These are phyloP conservation scores for Platerodrilus igneus DNA, from an alignment of 2,888 invertebrate species.

Conservation along the genomic window DNA sequence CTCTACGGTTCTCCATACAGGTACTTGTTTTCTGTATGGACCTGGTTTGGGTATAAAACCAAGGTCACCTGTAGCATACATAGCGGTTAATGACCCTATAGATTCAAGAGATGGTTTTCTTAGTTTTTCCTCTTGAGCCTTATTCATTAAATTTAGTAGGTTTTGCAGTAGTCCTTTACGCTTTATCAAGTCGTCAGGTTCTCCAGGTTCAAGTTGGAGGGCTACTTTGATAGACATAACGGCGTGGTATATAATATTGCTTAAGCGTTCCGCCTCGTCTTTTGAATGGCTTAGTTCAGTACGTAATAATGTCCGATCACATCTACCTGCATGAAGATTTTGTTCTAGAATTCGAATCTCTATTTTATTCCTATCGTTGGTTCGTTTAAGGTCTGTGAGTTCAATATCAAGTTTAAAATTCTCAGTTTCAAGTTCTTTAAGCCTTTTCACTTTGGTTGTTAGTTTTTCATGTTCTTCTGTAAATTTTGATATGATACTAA, in stretches of 20 bases:
- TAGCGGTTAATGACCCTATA: conserved; percentile 39
- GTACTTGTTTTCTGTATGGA: conserved; percentile 34
- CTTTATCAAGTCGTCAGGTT: too few species aligned
- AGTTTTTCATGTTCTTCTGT: conserved; percentile 53
- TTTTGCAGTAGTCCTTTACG: conserved; percentile 53
- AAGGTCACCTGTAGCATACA: conserved; percentile 62
- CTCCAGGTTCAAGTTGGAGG: conserved; percentile 48
- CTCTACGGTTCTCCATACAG: conserved; percentile 35
- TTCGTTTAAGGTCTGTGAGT: conserved; percentile 19
- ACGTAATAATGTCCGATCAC: conserved; percentile 50
- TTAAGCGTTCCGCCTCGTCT: conserved; percentile 55
- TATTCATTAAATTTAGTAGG: conserved; percentile 38
- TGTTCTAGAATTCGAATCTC: conserved; percentile 49
- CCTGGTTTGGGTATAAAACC: conserved; percentile 59
- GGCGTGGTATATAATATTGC: conserved; percentile 57
- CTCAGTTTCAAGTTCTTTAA: conserved; percentile 29
- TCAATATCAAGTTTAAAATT: conserved; percentile 17
- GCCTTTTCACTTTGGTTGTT: conserved; percentile 20
- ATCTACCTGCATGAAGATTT: conserved; percentile 52
- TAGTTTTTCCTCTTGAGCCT: conserved; percentile 41
- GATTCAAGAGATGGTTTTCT: conserved; percentile 49
- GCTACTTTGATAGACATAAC: conserved; percentile 58
- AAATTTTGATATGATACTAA: conserved; percentile 60
- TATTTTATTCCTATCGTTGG: conserved; percentile 28
- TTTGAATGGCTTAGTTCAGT: conserved; percentile 48